Evolutionary conservation across 64 coral and sea anemone species (phyloP).

Genomic region (Dendrophyllia cribrosa): DNA sequence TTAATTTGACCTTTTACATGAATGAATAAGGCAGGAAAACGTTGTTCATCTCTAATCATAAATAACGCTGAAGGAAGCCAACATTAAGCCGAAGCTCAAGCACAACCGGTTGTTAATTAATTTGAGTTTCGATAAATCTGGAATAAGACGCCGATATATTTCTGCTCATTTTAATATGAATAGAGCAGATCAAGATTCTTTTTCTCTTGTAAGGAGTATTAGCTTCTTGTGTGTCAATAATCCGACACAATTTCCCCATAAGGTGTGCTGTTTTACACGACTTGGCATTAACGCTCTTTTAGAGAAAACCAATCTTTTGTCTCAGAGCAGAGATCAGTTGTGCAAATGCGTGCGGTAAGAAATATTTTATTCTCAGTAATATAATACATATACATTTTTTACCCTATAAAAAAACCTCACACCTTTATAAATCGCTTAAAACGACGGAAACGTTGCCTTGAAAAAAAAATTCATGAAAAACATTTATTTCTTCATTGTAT

Average conservation of each 20-base stretch:
- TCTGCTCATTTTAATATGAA: conserved; percentile 45
- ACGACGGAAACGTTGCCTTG: not conserved
- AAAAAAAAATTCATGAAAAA: not conserved
- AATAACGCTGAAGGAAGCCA: not conserved
- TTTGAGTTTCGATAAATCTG: not conserved
- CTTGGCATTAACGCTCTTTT: not conserved
- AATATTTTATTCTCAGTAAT: not conserved
- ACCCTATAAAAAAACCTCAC: not conserved
- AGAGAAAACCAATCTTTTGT: not conserved
- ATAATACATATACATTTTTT: not conserved
- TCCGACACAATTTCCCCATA: not conserved
- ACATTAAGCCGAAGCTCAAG: not conserved
- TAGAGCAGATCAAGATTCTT: not conserved
- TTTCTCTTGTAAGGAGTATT: not conserved
- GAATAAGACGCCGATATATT: not conserved
- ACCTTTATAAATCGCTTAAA: not conserved
- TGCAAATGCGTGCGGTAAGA: not conserved
- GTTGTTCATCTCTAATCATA: not conserved
- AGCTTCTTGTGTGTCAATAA: not conserved
- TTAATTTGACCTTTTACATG: not conserved
- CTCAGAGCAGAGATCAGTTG: not conserved
- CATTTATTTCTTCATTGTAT: not conserved
- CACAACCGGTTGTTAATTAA: conserved; percentile 23
- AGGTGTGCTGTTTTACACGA: not conserved
- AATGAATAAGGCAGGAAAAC: not conserved